These are phyloP conservation scores for Drosophila malerkotliana DNA, from an alignment of 1,140 invertebrate species.

Conservation along the genomic window DNA sequence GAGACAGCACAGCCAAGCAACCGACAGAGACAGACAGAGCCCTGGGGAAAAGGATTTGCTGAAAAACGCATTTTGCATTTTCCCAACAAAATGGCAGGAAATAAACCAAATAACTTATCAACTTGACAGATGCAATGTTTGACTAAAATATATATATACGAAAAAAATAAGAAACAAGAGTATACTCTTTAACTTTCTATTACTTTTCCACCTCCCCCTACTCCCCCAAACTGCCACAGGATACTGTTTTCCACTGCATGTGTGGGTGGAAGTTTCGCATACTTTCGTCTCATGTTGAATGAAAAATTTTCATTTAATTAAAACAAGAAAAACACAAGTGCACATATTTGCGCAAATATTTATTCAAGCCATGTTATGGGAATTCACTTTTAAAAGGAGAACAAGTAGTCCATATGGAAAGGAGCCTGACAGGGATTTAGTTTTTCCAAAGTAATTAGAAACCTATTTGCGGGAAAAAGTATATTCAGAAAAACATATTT, in stretches of 20 bases:
- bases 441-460: too few species aligned
- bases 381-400: too few species aligned
- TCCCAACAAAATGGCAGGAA: conserved; percentile 39
- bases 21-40: not conserved
- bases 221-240: not conserved
- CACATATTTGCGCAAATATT: conserved; percentile 7
- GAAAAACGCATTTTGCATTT: conserved; percentile 35
- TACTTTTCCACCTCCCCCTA: not conserved
- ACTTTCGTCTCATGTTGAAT: conserved; percentile 7
- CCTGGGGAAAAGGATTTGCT: not conserved
- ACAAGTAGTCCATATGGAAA: too few species aligned
- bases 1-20: not conserved
- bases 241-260: too few species aligned
- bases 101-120: conserved; percentile 55
- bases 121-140: conserved; percentile 30
- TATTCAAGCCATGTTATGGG: not conserved
- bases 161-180: not conserved
- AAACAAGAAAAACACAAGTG: conserved; percentile 10
- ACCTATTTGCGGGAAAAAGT: too few species aligned
- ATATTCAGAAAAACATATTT: too few species aligned
- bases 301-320: conserved; percentile 34
- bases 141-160: not conserved
- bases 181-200: not conserved
- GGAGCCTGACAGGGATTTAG: too few species aligned
- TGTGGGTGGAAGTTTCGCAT: conserved; percentile 22